Evolutionary conservation across 1,140 invertebrate genomes (phyloP), one percentile per base, ranked within the genome.

Genomic region (Muscidifurax raptorellus): DNA sequence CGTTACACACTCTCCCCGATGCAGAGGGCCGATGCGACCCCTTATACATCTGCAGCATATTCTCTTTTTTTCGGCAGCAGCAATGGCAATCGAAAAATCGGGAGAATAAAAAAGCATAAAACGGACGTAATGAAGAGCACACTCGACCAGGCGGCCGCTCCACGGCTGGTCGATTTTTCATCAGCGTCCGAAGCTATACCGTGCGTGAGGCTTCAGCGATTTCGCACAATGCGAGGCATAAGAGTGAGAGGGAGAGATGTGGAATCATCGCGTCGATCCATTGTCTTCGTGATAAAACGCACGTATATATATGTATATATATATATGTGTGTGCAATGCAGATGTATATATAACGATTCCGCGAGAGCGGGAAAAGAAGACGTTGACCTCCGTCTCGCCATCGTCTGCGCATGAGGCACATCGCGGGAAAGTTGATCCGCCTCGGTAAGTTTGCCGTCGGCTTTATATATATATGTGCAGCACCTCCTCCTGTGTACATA

Each of bases 121-220:
- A n/a, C 72, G 72, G 10, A 44, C 52, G n/a, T 82, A 82, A 75
- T 82, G 59, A 82, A 82, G 72, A 82, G 71, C 32, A 67, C 30
- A 67, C 30, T 25, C 22, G 22, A 25, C 1, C 28, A 7, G 22
- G 12, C 25, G 0, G 72, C n/a, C 30, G 36, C n/a, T 18, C 59
- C 9, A 69, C 36, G 27, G 22, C 25, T 52, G 74, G 74, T 77
- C 74, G 82, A 69, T 83, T 83, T 83, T 83, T 83, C 82, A 83
- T 83, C 72, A 83, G 13, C 71, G 52, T 64, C 32, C 52, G n/a
- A 44, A 1, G 80, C 52, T 18, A n/a, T n/a, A 7, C 59, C 59
- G 27, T 52, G 27, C 36, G 32, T 52, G 52, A 77, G 69, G 74
- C 82, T 83, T 77, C 74, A 40, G 2, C 28, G 74, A 69, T 77